A percentile compares a stretch with the other conserved stretches of the same genome.
Evolutionary conservation across 2,113 vertebrate species (phyloP).

Genomic region (Natator depressus): DNA sequence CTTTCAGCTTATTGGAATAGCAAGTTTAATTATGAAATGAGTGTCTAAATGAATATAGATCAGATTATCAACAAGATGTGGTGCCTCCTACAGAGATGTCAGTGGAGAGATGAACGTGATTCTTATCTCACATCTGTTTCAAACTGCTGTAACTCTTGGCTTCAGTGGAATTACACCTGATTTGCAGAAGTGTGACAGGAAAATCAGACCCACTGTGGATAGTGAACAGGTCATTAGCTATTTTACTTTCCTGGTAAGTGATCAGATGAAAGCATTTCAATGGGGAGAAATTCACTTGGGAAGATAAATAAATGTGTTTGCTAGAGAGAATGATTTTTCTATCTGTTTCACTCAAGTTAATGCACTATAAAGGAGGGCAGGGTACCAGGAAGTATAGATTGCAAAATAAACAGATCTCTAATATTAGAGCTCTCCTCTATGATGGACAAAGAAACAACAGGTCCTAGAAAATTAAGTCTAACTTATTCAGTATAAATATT

Average conservation of each 20-base stretch:
- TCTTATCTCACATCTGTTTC: not conserved
- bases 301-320: not conserved
- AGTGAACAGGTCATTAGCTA: not conserved
- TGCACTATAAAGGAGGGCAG: not conserved
- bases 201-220: not conserved
- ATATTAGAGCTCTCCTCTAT: not conserved
- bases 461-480: not conserved
- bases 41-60: not conserved
- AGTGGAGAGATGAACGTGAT: not conserved
- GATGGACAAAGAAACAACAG: not conserved
- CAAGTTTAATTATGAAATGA: not conserved
- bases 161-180: not conserved
- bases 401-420: not conserved
- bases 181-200: not conserved
- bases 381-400: not conserved
- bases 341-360: not conserved
- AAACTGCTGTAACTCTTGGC: fast-evolving
- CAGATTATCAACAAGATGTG: not conserved
- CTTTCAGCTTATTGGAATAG: not conserved
- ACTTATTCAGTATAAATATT: not conserved
- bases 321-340: not conserved
- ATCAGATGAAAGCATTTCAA: not conserved
- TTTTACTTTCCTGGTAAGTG: not conserved
- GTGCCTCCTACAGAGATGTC: not conserved
- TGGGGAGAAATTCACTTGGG: not conserved